A percentile compares a stretch with the other conserved stretches of the same genome.
These are phyloP conservation scores for Ptilorrhoa leucosticta DNA, from an alignment of 2,113 vertebrate species.

Conservation along the genomic window DNA sequence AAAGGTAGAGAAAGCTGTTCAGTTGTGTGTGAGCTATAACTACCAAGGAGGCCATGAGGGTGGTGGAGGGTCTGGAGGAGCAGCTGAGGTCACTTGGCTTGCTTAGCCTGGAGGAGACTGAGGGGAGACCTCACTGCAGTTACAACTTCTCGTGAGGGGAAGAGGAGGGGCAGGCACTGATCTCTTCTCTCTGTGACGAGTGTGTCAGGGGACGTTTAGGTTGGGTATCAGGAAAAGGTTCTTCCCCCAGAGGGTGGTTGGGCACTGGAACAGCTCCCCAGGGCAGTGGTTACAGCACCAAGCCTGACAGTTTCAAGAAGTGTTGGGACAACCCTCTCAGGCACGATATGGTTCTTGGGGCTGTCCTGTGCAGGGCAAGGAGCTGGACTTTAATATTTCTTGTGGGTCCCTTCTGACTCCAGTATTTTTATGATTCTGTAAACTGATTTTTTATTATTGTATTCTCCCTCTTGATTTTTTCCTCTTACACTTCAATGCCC, in stretches of 20 bases:
- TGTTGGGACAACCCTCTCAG: not conserved
- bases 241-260: fast-evolving
- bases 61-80: not conserved
- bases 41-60: fast-evolving
- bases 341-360: not conserved
- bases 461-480: not conserved
- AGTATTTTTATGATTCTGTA: not conserved
- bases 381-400: not conserved
- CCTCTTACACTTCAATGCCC: not conserved
- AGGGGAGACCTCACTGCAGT: not conserved
- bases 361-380: not conserved
- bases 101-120: not conserved
- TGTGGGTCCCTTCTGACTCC: not conserved
- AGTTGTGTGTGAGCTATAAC: not conserved
- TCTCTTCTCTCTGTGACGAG: not conserved
- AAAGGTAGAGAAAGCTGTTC: not conserved
- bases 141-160: fast-evolving
- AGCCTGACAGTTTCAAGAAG: not conserved
- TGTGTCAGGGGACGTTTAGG: not conserved
- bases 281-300: not conserved
- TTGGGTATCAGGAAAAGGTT: not conserved
- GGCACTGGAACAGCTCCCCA: not conserved
- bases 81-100: not conserved
- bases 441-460: not conserved
- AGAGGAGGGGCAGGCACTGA: not conserved